Base-by-base conservation (phyloP, 2,888 invertebrate species). In the Drosophila mimica region DNA sequence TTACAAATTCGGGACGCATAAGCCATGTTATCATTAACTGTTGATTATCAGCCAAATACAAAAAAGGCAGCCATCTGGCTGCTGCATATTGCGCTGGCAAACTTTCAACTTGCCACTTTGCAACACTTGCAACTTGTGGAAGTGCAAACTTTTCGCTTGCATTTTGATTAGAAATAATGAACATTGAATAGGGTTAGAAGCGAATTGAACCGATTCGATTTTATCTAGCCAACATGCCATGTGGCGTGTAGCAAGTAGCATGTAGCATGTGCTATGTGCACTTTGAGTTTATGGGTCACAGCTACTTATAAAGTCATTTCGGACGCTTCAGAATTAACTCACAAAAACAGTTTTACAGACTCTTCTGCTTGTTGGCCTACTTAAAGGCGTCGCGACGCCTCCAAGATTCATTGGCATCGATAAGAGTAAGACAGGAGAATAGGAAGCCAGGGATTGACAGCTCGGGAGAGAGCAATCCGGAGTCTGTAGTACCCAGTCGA, bases 281-380 rank as follows among this genome's bases (percentile, higher is more conserved):
- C 43, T 59, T 53, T 38, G 54, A 38, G 60, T 62, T 83, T 75
- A 89, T 89, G 66, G 76, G 71, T 68, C 66, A 66, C 89, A 89
- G 89, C 87, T 79, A 81, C 76, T 87, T 87, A 87, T 87, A 81
- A 83, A 90, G 89, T 77, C 89, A 90, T 87, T 90, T 74, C 51
- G 64, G 64, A 46, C 64, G 43, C 64, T 59, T 36, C 34, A 43
- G 73, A 83, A 81, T 83, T 73, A 81, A 73, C 81, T 79, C 73
- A 77, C 64, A 62, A 67, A 74, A 68, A 65, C 70, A 66, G 68
- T 69, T 76, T 70, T 65, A 64, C 38, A 48, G 53, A 30, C 46
- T 34, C 17, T 25, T n/a, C 34, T 15, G 56, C 72, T 46, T 69
- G 76, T 53, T 70, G 83, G 68, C 83, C 86, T 59, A 77, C 65